phyloP scores from a whole-genome alignment of 2,113 vertebrate species.

The Aegotheles bennettii region DNA sequence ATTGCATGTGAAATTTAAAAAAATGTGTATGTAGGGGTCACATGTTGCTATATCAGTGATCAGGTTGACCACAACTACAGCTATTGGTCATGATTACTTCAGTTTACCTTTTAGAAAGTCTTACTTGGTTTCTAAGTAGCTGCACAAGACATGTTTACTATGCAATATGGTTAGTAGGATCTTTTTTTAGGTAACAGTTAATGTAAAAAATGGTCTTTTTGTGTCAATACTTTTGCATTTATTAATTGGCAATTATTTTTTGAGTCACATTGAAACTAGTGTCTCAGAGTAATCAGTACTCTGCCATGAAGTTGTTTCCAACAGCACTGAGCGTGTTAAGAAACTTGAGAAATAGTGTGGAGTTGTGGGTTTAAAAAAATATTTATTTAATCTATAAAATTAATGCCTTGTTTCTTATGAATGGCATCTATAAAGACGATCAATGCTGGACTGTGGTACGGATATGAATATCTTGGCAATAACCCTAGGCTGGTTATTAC shows the following conservation, averaged over 20 bases:
- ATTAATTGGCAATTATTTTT: neutral
- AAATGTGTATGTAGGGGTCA: neutral
- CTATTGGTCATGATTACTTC: neutral
- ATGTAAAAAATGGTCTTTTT: neutral
- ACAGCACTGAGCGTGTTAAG: neutral
- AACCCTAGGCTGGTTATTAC: slow-evolving; percentile 87
- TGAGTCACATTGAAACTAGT: neutral
- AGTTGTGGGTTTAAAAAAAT: neutral
- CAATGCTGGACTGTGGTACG: slow-evolving; percentile 87
- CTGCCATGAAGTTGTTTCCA: neutral
- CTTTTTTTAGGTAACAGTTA: neutral
- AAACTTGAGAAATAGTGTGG: neutral
- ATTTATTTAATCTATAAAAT: neutral
- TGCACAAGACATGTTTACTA: neutral
- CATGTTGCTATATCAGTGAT: neutral
- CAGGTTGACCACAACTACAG: neutral
- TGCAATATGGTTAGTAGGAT: neutral
- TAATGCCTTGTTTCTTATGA: slow-evolving; percentile 66
- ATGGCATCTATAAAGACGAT: slow-evolving; percentile 90
- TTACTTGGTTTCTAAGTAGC: neutral
- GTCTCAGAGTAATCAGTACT: neutral
- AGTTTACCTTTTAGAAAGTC: neutral
- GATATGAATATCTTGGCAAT: slow-evolving; percentile 91
- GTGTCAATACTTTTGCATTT: neutral
- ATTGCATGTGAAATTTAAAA: neutral